phyloP scores from a whole-genome alignment of 2,797 vertebrate species.

The Chrysocyon brachyurus region DNA sequence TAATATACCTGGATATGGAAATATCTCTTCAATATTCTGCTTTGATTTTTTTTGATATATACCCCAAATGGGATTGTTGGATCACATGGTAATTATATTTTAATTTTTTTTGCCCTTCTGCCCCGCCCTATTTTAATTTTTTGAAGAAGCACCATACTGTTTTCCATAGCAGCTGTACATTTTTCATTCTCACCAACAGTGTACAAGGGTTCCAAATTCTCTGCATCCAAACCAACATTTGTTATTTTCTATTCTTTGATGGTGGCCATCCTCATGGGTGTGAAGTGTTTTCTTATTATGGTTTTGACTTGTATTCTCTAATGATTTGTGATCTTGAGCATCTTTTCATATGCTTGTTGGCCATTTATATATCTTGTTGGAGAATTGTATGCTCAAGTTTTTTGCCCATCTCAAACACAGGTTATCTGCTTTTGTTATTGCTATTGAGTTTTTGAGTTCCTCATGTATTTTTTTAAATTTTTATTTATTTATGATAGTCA shows the following conservation, averaged over 20 bases:
- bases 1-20: no score
- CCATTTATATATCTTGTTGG: neutral
- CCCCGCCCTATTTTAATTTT: neutral
- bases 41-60: neutral
- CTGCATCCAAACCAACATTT: neutral
- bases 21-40: neutral
- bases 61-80: neutral
- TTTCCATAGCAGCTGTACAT: neutral
- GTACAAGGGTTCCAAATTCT: neutral
- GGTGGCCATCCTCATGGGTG: neutral
- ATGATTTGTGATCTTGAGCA: neutral
- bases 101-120: no score
- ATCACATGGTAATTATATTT: neutral
- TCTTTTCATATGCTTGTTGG: neutral
- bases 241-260: neutral
- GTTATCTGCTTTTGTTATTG: neutral
- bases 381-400: neutral
- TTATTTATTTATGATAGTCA: no score
- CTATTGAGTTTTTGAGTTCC: neutral
- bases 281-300: neutral
- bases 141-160: neutral
- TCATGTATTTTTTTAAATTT: neutral
- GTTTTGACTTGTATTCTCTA: neutral
- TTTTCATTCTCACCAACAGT: neutral
- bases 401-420: neutral